Evolutionary conservation across 2,797 vertebrate genomes (phyloP), one percentile per base, ranked within the genome.

Genomic region (Stomatorhinus walkeri): DNA sequence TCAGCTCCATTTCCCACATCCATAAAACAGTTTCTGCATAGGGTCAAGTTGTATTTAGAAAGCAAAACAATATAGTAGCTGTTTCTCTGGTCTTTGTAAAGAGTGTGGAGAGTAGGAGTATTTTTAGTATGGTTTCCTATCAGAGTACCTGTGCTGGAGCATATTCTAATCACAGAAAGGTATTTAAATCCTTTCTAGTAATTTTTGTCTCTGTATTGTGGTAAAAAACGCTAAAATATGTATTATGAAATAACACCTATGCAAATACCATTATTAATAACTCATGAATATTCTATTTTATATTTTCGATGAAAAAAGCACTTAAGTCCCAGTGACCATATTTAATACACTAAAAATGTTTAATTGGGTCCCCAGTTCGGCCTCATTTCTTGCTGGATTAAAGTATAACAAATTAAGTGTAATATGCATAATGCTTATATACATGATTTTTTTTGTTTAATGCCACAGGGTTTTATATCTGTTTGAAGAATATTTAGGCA

Each of bases 371-470:
- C 36, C 40, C 36, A 40, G 19, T 81, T 19, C 46, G 76, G 36
- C 76, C 76, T 81, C 76, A 81, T 81, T 81, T 19, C 36, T 43
- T 19, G 36, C 36, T 43, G 40, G 72, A 79, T 79, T n/a, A 43
- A 46, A 43, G 76, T 81, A 46, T 8, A 19, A 81, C 40, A 81
- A 81, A 81, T 81, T 81, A 46, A 81, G 3, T 46, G 2, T n/a
- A 46, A 81, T 81, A 81, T 81, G 36, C 40, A 81, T 46, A 81
- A 81, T 81, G 76, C 76, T 81, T 16, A 81, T 9, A n/a, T 79
- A 19, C 76, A 46, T 79, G 1, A 46, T 1, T 79, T n/a, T 81
- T 19, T 81, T 43, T 72, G 64, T 32, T 72, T 40, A 79, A 19
- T 43, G 19, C 40, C 76, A 81, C 28, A 81, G 76, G 76, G 40